These are phyloP conservation scores for Chloroceryle aenea DNA, from an alignment of 2,113 vertebrate species.

Conservation along the genomic window DNA sequence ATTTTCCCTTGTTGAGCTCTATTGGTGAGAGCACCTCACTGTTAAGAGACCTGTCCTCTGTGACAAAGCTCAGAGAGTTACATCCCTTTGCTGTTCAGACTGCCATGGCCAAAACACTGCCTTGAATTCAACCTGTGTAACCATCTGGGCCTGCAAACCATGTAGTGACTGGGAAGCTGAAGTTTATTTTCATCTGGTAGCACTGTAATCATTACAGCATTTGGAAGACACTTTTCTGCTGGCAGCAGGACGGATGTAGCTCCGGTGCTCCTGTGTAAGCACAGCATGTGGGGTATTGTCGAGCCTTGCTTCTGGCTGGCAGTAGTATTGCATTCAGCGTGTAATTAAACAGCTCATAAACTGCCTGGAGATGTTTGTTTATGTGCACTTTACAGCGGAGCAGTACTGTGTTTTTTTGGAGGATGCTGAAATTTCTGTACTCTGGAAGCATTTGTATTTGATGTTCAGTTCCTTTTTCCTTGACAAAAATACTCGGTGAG, in stretches of 20 bases:
- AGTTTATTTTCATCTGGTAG: neutral
- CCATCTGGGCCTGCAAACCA: neutral
- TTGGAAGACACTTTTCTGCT: neutral
- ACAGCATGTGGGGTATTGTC: slow-evolving; percentile 41
- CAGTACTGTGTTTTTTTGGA: slow-evolving; percentile 8
- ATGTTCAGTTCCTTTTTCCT: neutral
- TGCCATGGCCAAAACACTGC: neutral
- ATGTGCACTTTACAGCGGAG: neutral
- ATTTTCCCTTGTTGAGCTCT: neutral
- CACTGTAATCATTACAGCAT: neutral
- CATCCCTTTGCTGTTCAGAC: fast-evolving
- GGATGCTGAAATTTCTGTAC: neutral
- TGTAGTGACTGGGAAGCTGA: neutral
- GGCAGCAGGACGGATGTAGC: neutral
- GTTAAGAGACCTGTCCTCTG: neutral
- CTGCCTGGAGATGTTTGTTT: slow-evolving; percentile 56
- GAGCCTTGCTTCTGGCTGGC: slow-evolving; percentile 12
- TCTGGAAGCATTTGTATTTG: neutral
- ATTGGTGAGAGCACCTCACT: neutral
- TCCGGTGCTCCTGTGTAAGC: slow-evolving; percentile 17
- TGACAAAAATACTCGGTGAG: neutral
- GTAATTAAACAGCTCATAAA: slow-evolving; percentile 67
- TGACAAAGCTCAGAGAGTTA: neutral
- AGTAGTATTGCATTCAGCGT: neutral
- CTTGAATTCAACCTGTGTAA: neutral